Percentiles rank a stretch among this genome's conserved stretches.
These are phyloP conservation scores for Bombus huntii DNA, from an alignment of 1,140 invertebrate genomes.

Conservation along the genomic window DNA sequence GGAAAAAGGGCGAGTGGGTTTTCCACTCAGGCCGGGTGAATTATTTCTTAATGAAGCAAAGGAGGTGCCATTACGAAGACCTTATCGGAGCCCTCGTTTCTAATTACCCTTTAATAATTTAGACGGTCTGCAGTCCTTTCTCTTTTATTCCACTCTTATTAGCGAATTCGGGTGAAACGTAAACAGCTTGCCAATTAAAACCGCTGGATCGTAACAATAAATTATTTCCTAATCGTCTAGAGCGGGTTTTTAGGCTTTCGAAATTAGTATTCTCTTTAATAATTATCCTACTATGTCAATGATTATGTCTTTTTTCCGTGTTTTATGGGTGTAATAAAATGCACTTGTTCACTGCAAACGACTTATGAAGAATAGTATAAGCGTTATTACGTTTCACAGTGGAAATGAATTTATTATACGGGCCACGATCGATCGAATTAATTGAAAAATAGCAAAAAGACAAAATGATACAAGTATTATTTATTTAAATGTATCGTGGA, in stretches of 20 bases:
- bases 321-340: no score
- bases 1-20: not conserved
- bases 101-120: conserved; percentile 29
- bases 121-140: not conserved
- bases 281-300: not conserved
- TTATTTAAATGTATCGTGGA: no score
- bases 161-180: not conserved
- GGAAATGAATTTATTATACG: not conserved
- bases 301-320: no score
- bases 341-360: not conserved
- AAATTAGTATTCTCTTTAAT: not conserved
- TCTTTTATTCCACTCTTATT: not conserved
- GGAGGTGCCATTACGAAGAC: conserved; percentile 5
- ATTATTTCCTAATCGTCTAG: not conserved
- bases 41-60: conserved; percentile 36
- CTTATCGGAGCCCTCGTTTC: not conserved
- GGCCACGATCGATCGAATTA: not conserved
- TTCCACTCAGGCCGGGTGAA: not conserved
- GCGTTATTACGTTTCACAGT: not conserved
- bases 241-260: no score
- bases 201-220: not conserved
- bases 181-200: conserved; percentile 25
- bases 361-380: not conserved
- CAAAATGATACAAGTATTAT: no score
- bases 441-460: no score